phyloP scores from a whole-genome alignment of 2,797 vertebrate genomes.

The Semaprochilodus insignis region DNA sequence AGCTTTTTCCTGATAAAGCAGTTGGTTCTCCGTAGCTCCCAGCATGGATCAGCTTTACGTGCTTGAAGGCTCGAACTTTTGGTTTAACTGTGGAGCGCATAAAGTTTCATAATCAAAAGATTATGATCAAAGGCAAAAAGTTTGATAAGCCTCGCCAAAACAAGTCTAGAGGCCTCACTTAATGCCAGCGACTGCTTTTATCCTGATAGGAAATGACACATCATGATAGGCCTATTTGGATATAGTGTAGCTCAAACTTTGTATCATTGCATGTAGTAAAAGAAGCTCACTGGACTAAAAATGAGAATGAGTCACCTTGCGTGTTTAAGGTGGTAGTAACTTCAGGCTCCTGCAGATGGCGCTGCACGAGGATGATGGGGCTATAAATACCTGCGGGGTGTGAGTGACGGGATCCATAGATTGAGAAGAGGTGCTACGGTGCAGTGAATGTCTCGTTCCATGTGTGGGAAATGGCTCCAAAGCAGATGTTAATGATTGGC shows the following conservation, averaged over 20 bases:
- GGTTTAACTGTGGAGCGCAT: not conserved
- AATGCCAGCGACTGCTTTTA: not conserved
- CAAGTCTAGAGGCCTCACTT: not conserved
- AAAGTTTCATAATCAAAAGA: conserved; percentile 16
- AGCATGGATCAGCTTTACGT: not conserved
- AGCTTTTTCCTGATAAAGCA: not conserved
- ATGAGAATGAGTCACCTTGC: too few relatives aligned
- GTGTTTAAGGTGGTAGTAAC: too few relatives aligned
- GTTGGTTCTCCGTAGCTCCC: not conserved
- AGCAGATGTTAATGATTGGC: too few relatives aligned
- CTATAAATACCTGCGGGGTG: too few relatives aligned
- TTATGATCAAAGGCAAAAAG: conserved; percentile 6
- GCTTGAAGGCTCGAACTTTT: not conserved
- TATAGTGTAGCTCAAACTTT: not conserved
- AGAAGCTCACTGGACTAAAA: too few relatives aligned
- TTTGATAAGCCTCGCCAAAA: conserved; percentile 19
- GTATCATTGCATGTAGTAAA: too few relatives aligned
- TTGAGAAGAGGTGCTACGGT: too few relatives aligned
- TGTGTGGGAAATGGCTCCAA: too few relatives aligned
- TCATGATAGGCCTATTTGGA: not conserved
- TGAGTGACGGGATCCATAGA: too few relatives aligned
- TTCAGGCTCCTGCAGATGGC: too few relatives aligned
- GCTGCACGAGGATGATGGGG: too few relatives aligned
- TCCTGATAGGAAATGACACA: not conserved
- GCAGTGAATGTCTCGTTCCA: too few relatives aligned